Percentiles rank a stretch among this genome's conserved stretches.
phyloP scores from a whole-genome alignment of 2,797 vertebrate genomes.

The Oryzias sinensis region DNA sequence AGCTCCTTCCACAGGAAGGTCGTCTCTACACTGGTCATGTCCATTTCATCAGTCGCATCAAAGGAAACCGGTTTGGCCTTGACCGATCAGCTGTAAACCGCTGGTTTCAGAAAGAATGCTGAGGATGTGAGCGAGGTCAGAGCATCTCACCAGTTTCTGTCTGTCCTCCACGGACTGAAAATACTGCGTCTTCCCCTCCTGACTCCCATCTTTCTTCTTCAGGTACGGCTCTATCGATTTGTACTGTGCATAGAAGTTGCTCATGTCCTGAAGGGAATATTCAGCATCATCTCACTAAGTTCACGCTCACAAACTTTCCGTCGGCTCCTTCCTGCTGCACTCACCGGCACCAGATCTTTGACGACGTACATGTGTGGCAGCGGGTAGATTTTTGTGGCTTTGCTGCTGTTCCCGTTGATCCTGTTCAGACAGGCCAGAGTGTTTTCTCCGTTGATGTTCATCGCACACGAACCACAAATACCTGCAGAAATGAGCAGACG shows the following conservation, averaged over 20 bases:
- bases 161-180: constrained; percentile 89
- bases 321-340: constrained; percentile 47
- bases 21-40: too few species aligned
- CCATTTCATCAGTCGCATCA: too few species aligned
- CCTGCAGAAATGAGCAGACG: constrained; percentile 67
- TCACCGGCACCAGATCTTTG: constrained; percentile 95
- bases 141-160: constrained; percentile 85
- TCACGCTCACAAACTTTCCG: background rate
- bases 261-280: constrained; percentile 86
- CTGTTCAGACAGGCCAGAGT: constrained; percentile 89
- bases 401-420: constrained; percentile 85
- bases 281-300: background rate
- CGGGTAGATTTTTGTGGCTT: constrained; percentile 90
- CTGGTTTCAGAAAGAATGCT: background rate
- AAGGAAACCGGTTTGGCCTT: too few species aligned
- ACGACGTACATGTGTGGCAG: constrained; percentile 98
- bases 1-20: too few species aligned
- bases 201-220: constrained; percentile 89
- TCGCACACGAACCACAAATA: constrained; percentile 95
- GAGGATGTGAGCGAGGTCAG: background rate
- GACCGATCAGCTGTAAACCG: too few species aligned
- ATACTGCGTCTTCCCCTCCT: constrained; percentile 88
- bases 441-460: constrained; percentile 96
- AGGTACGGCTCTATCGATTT: constrained; percentile 93
- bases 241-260: constrained; percentile 96